Evolutionary conservation across 2,113 vertebrate species (phyloP).

Genomic region (Lepisosteus osseus): DNA sequence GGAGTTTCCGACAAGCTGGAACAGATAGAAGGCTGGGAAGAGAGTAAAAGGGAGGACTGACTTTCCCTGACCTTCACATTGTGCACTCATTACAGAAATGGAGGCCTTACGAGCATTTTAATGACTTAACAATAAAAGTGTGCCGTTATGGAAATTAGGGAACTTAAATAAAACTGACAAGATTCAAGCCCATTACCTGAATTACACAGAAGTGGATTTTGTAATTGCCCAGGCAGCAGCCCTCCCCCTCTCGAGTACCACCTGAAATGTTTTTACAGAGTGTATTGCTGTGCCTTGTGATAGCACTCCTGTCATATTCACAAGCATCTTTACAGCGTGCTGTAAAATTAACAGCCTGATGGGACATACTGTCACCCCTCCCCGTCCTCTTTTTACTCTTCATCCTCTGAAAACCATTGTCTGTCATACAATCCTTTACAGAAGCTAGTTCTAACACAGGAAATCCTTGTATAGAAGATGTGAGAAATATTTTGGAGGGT

Average conservation of each 20-base stretch:
- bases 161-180: conserved; percentile 17
- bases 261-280: background rate
- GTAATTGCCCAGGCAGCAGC: too few relatives aligned
- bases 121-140: conserved; percentile 21
- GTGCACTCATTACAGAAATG: conserved; percentile 8
- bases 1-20: background rate
- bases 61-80: conserved; percentile 16
- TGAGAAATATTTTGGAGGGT: too few relatives aligned
- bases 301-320: background rate
- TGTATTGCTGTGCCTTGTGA: background rate
- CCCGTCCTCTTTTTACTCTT: background rate
- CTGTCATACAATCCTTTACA: background rate
- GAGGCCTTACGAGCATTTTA: conserved; percentile 20
- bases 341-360: background rate
- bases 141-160: conserved; percentile 14
- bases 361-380: background rate
- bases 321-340: background rate
- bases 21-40: background rate
- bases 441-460: background rate
- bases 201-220: conserved; percentile 10
- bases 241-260: background rate
- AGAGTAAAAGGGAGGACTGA: background rate
- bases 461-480: too few relatives aligned
- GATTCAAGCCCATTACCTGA: conserved; percentile 10
- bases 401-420: background rate